phyloP scores from a whole-genome alignment of 2,888 invertebrate species.

The Rhabditoides inermis region DNA sequence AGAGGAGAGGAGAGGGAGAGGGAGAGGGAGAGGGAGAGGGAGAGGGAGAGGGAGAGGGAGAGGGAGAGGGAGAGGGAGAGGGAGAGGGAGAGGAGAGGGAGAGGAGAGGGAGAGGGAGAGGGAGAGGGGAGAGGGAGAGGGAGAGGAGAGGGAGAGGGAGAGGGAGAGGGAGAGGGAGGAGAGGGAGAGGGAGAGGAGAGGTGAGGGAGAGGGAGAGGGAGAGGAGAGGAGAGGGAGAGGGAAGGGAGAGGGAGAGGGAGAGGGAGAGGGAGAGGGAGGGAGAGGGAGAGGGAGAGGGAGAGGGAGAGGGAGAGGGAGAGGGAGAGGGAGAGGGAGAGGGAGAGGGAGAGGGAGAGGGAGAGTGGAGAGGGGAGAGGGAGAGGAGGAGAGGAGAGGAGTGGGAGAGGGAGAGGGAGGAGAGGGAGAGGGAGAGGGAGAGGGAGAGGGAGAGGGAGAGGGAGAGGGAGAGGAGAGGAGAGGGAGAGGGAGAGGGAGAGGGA shows the following conservation, averaged over 20 bases:
- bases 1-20: background rate
- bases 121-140: background rate
- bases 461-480: background rate
- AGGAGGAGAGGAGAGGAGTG: background rate
- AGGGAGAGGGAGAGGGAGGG: background rate
- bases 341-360: background rate
- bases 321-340: constrained; percentile 2
- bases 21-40: constrained; percentile 3
- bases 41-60: constrained; percentile 1
- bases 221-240: background rate
- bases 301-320: background rate
- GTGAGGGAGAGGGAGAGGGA: background rate
- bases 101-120: background rate
- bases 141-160: background rate
- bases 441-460: background rate
- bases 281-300: background rate
- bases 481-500: too few species aligned
- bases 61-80: background rate
- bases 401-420: background rate
- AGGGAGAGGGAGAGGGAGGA: background rate
- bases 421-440: background rate
- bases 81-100: background rate
- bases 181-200: too few species aligned
- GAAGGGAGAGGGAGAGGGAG: background rate
- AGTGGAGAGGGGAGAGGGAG: background rate